A percentile compares a stretch with the other conserved stretches of the same genome.
These are phyloP conservation scores for Taenioides sp. DNA, from an alignment of 2,797 vertebrate genomes.

Conservation along the genomic window DNA sequence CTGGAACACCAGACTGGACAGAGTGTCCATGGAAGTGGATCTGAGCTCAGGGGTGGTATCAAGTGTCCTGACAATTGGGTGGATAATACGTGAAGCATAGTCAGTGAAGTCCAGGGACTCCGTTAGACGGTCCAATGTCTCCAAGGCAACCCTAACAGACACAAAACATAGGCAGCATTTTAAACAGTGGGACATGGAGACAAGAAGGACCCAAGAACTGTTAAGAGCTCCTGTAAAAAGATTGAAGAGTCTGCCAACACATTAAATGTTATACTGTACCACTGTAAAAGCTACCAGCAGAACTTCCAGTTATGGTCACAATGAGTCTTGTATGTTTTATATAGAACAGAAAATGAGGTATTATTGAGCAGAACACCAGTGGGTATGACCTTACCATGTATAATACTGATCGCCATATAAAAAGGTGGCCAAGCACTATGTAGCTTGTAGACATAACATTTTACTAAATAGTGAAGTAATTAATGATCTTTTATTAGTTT, in stretches of 20 bases:
- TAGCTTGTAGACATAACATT: neutral
- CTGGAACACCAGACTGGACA: slow-evolving; percentile 96
- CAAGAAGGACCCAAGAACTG: neutral
- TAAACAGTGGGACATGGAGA: slow-evolving; percentile 10
- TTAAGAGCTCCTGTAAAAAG: slow-evolving; percentile 8
- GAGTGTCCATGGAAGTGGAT: slow-evolving; percentile 93
- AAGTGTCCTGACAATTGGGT: slow-evolving; percentile 92
- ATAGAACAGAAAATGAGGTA: neutral
- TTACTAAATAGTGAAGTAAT: neutral
- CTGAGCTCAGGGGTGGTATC: slow-evolving; percentile 93
- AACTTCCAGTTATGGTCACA: neutral
- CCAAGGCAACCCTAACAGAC: slow-evolving; percentile 86
- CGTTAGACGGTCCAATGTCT: slow-evolving; percentile 93
- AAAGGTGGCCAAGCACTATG: neutral
- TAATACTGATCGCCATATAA: neutral
- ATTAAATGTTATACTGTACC: slow-evolving; percentile 6
- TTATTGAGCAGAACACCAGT: slow-evolving; percentile 1
- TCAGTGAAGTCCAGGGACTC: slow-evolving; percentile 98
- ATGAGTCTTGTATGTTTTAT: neutral
- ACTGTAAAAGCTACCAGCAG: neutral
- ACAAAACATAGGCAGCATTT: slow-evolving; percentile 38
- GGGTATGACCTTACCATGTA: neutral
- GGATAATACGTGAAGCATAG: slow-evolving; percentile 96
- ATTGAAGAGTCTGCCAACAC: slow-evolving; percentile 7
- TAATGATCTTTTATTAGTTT: too few species aligned